Base-by-base conservation (phyloP, 2,797 vertebrate genomes). In the Malacoctenus gilli region DNA sequence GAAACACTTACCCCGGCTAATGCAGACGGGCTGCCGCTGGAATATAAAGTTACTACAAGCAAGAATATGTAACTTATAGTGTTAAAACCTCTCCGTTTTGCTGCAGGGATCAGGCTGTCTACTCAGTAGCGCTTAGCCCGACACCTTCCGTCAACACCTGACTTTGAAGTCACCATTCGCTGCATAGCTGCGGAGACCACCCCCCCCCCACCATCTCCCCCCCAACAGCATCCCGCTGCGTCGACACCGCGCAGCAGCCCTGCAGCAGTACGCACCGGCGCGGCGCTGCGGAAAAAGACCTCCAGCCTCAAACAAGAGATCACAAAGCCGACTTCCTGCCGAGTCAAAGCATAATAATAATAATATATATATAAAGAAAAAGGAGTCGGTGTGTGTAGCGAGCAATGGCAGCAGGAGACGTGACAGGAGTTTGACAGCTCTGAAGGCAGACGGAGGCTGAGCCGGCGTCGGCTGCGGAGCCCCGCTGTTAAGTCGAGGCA, bases 321-420 rank as follows among this genome's bases (percentile, higher is more conserved):
- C 68, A 84, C 55, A 69, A 72, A 68, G 62, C 65, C 3, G 53
- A 48, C 30, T 8, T 60, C 60, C 79, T 21, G 73, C 59, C 53
- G 61, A 66, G 72, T 14, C 20, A 19, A 0, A 18, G 59, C 25
- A 28, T 51, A 14, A 49, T 46, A 18, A 38, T 48, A 72, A 62
- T 14, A 42, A 22, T 14, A 52, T n/a, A n/a, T n/a, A n/a, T n/a
- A n/a, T n/a, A 52, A 21, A 41, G 51, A 73, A 62, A 14, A 48
- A 21, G 35, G 58, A 68, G 52, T 28, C 7, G n/a, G n/a, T n/a
- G 19, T 4, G 40, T 36, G 51, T 9, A 9, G 35, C 5, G 44
- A 49, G 48, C 21, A 56, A 35, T 22, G 42, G 49, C 38, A 59
- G 71, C 47, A 23, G 60, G 58, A 65, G 77, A 64, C 1, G 40